phyloP scores from a whole-genome alignment of 2,888 invertebrate genomes.

The Thysanoteuthis rhombus region DNA sequence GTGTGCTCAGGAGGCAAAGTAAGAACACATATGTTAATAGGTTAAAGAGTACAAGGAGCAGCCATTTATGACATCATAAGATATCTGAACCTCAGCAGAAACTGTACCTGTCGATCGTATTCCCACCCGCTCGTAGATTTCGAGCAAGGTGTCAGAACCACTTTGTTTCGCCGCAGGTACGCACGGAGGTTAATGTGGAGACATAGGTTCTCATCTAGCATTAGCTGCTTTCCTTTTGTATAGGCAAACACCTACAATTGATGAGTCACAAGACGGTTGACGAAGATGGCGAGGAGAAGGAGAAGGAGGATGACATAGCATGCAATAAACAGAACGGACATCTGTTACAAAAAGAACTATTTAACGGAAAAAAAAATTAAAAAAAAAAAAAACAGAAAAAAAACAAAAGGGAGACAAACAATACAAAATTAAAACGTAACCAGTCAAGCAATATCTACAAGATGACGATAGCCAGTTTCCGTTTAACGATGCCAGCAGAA shows the following conservation, averaged over 20 bases:
- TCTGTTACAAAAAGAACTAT: conserved; percentile 21
- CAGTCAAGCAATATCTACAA: conserved; percentile 1
- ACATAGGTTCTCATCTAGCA: conserved; percentile 90
- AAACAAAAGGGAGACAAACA: neutral
- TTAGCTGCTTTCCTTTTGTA: conserved; percentile 93
- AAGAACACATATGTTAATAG: neutral
- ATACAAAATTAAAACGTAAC: neutral
- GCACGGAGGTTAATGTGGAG: conserved; percentile 78
- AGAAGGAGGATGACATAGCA: conserved; percentile 1
- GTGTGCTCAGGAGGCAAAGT: neutral
- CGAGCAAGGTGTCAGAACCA: conserved; percentile 56
- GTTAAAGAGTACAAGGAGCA: neutral
- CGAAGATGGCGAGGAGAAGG: neutral
- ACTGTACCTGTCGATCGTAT: conserved; percentile 54
- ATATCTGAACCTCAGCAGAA: neutral
- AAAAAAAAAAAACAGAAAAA: neutral
- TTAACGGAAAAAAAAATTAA: neutral
- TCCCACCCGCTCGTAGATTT: conserved; percentile 48
- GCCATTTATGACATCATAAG: neutral
- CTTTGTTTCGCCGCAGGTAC: conserved; percentile 67
- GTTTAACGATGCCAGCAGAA: neutral
- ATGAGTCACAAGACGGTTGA: conserved; percentile 21
- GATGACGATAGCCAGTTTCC: neutral
- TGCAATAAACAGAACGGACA: conserved; percentile 27
- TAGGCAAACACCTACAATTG: conserved; percentile 84